A percentile compares a stretch with the other conserved stretches of the same genome.
Evolutionary conservation across 2,113 vertebrate species (phyloP).

Genomic region (Caloenas nicobarica): DNA sequence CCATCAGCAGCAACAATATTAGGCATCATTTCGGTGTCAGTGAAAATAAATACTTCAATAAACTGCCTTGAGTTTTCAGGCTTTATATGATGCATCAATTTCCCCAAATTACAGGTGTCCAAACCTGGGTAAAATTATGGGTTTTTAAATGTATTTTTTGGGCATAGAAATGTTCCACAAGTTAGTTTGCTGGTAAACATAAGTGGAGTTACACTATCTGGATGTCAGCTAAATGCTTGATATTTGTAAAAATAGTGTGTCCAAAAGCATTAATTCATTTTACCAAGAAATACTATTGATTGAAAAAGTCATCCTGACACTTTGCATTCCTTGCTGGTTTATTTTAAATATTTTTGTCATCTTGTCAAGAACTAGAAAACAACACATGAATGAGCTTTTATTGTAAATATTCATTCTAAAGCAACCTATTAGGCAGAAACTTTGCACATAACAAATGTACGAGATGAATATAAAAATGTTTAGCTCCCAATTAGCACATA

Average conservation of each 20-base stretch:
- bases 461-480: not conserved
- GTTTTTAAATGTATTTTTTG: not conserved
- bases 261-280: not conserved
- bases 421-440: not conserved
- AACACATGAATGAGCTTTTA: not conserved
- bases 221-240: not conserved
- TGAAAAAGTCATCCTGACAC: not conserved
- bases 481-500: not conserved
- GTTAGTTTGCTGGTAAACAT: not conserved
- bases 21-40: not conserved
- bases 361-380: not conserved
- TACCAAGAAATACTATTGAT: not conserved
- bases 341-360: not conserved
- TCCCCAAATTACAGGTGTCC: not conserved
- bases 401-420: slow-evolving; percentile 32
- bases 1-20: not conserved
- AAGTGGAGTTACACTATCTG: not conserved
- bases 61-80: not conserved
- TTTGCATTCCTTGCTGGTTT: not conserved
- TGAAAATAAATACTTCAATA: not conserved
- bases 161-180: not conserved
- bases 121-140: not conserved
- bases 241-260: not conserved
- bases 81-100: not conserved
- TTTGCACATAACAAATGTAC: not conserved